Base-by-base conservation (phyloP, 2,888 invertebrate species). In the Junonia oenone region DNA sequence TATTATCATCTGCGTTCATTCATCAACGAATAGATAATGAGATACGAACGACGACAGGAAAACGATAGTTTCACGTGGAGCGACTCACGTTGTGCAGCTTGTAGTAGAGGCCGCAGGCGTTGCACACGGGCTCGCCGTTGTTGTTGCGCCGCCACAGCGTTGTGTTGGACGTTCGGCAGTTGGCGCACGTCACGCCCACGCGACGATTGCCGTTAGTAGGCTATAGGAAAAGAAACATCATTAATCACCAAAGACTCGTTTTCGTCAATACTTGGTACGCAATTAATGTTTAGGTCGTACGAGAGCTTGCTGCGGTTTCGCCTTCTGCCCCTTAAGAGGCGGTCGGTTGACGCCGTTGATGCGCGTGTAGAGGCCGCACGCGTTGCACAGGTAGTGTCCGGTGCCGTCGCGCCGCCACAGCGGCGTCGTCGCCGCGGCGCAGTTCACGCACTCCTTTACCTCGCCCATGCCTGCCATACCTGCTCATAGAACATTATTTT, bases 361-460 rank as follows among this genome's bases (percentile, higher is more conserved):
- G 76, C 92, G 90, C 73, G 83, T 91, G 93, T 99, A 99, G 71
- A 99, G 95, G 73, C 99, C 99, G 91, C 99, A 99, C 66, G 99
- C 99, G 93, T 99, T 99, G 94, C 99, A 99, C 74, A 99, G 94
- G 91, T 99, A 99, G 92, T 99, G 98, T 65, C 99, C 99, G 74
- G 98, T 98, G 84, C 98, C 98, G 93, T 99, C 99, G 82, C 99
- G 94, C 68, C 99, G 94, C 99, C 98, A 98, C 63, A 99, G 92
- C 38, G 98, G 98, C 55, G 98, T 99, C 48, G 94, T 95, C 38
- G 92, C 93, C 1, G 99, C 99, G 60, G 93, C 92, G 82, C 99
- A 99, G 91, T 99, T 99, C 67, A 97, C 97, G 87, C 99, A 99
- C 83, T 95, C 94, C 82, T 94, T 95, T 66, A 93, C 91, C 68